Percentiles rank a stretch among this genome's conserved stretches.
phyloP scores from a whole-genome alignment of 2,797 vertebrate species.

The Aeoliscus strigatus region DNA sequence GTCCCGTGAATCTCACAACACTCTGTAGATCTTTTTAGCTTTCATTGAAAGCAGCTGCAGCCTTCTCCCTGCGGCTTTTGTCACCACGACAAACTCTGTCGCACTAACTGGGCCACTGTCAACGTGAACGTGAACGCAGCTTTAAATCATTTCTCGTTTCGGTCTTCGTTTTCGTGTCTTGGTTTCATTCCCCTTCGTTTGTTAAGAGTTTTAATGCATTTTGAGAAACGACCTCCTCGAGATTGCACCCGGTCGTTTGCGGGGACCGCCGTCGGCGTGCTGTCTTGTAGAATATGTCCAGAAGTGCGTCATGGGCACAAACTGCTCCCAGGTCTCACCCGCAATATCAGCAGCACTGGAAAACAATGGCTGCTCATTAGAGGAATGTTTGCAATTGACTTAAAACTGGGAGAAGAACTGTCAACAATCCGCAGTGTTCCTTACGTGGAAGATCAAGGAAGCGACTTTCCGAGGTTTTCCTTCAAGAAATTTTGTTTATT shows the following conservation, averaged over 20 bases:
- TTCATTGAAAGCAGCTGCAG: no score
- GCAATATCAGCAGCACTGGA: neutral
- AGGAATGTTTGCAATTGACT: slow-evolving; percentile 4
- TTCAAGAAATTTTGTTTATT: slow-evolving; percentile 45
- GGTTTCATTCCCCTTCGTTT: neutral
- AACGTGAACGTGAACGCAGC: neutral
- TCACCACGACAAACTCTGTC: no score
- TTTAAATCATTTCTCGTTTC: slow-evolving; percentile 1
- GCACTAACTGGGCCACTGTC: neutral
- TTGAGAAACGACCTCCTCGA: neutral
- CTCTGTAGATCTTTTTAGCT: no score
- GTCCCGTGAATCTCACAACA: neutral
- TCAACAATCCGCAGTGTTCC: slow-evolving; percentile 14
- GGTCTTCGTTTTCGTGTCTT: neutral
- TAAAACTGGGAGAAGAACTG: slow-evolving; percentile 7
- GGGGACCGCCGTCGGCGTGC: no score
- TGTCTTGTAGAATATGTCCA: neutral
- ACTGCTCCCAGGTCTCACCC: no score
- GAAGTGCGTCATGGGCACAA: neutral
- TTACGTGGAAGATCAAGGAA: slow-evolving; percentile 25
- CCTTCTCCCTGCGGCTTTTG: no score
- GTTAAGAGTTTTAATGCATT: neutral
- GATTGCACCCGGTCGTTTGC: no score
- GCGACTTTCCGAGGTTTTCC: slow-evolving; percentile 26
- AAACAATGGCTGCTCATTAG: slow-evolving; percentile 32